Conservation (phyloP, 1,140 invertebrate genomes). For the Macrobrachium rosenbergii region DNA sequence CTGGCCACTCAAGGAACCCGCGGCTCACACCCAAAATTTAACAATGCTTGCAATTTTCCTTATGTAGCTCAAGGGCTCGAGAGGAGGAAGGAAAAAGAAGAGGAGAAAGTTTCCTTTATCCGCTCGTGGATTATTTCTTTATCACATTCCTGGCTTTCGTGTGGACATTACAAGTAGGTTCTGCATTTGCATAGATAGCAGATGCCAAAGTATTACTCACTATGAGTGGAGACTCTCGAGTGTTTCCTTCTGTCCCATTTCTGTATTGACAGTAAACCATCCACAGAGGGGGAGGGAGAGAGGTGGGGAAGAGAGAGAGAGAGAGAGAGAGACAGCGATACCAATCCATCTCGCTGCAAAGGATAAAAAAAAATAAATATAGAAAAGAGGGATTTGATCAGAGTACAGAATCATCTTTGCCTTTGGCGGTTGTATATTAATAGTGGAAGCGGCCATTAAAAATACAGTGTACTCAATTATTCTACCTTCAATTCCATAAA, state of each 20-base stretch:
- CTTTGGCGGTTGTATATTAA: slow-evolving; percentile 43
- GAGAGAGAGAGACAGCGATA: too few species aligned
- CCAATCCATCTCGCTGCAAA: too few species aligned
- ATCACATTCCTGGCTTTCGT: neutral
- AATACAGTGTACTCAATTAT: slow-evolving; percentile 57
- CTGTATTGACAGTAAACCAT: too few species aligned
- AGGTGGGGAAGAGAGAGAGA: too few species aligned
- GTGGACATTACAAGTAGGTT: neutral
- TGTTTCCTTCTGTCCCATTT: too few species aligned
- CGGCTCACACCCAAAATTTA: slow-evolving; percentile 59
- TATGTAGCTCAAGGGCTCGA: slow-evolving; percentile 56
- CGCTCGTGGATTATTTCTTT: neutral
- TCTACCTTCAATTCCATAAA: slow-evolving; percentile 61
- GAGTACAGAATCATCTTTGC: neutral
- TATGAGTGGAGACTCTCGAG: too few species aligned
- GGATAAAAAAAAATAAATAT: too few species aligned
- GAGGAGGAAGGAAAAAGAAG: neutral
- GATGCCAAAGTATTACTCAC: too few species aligned
- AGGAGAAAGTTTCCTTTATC: slow-evolving; percentile 33
- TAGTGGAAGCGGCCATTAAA: slow-evolving; percentile 44
- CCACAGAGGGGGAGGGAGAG: too few species aligned
- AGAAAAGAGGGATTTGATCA: too few species aligned
- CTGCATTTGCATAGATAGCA: too few species aligned
- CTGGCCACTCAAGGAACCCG: slow-evolving; percentile 62
- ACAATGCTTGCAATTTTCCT: slow-evolving; percentile 64